Conservation (phyloP, 2,113 vertebrate genomes). For the Microcebus tavaratra region DNA sequence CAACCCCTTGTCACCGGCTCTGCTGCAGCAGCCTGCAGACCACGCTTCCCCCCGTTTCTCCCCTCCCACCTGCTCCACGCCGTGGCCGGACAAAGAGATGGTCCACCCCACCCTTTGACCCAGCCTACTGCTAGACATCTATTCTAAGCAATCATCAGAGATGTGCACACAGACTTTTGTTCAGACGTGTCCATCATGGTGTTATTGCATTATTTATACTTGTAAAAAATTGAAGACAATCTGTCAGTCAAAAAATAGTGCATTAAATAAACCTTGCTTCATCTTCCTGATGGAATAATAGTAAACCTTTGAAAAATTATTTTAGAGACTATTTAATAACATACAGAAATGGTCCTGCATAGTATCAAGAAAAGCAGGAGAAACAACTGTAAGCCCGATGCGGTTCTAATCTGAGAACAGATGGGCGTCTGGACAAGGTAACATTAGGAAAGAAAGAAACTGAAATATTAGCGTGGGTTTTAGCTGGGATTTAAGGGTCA, state of each 20-base stretch:
- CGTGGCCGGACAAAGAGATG: too few relatives aligned
- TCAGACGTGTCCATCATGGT: neutral
- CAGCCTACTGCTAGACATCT: neutral
- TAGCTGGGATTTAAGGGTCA: neutral
- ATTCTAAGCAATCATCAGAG: neutral
- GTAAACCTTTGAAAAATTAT: neutral
- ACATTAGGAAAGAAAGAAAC: neutral
- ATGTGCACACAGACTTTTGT: neutral
- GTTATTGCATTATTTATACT: neutral
- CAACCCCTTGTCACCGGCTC: neutral
- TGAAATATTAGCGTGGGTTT: neutral
- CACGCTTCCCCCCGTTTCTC: accelerated
- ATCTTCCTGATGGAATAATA: neutral
- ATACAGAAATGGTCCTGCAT: neutral
- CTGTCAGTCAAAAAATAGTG: neutral
- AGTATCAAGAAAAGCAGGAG: neutral
- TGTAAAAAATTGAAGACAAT: neutral
- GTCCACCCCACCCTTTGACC: neutral
- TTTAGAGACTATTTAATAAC: neutral
- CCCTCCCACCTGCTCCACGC: neutral
- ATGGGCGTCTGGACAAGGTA: neutral
- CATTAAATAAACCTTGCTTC: neutral
- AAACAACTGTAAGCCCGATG: neutral
- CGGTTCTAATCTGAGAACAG: neutral
- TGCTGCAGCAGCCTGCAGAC: neutral